Evolutionary conservation across 2,888 invertebrate species (phyloP), one percentile per base, ranked within the genome.

Genomic region (Uloborus plumipes): DNA sequence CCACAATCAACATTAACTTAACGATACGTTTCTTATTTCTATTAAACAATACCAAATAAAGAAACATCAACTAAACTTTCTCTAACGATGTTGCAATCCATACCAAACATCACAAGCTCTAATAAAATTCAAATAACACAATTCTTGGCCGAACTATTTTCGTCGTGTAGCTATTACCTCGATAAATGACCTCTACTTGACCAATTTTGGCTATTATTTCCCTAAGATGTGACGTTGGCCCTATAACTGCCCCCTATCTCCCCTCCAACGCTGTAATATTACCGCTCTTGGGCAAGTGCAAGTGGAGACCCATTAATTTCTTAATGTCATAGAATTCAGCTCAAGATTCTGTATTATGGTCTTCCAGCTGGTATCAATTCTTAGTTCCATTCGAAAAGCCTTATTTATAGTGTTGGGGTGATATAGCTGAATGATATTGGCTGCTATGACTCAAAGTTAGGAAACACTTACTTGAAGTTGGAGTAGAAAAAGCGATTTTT

Each of bases 161-260:
- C 47, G 18, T n/a, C 39, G 7, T 22, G 14, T 47, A 14, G 75
- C 39, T 31, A 53, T 16, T 58, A 69, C 62, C 53, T 55, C 69
- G 15, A 53, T 51, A 62, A 69, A 76, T 69, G 62, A 62, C 69
- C 51, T 76, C 67, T 47, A 59, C 59, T 64, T 22, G 22, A 69
- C 76, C 62, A 55, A 69, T 76, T 76, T 53, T 61, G 71, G 70
- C 58, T 65, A 78, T 78, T 78, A 78, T 71, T 78, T 78, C 64
- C 65, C 70, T 31, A n/a, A 39, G 18, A 18, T 71, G 18, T 78
- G 71, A 65, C 67, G 59, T 51, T 47, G 53, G 53, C 53, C n/a
- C 76, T 76, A 62, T 76, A 70, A 76, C 76, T 76, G 69, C 39
- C 62, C 51, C 53, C 62, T 55, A 62, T 70, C 69, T 61, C 64